Percentiles rank a stretch among this genome's conserved stretches.
These are phyloP conservation scores for Mustelus asterias DNA, from an alignment of 2,113 vertebrate genomes.

Conservation along the genomic window DNA sequence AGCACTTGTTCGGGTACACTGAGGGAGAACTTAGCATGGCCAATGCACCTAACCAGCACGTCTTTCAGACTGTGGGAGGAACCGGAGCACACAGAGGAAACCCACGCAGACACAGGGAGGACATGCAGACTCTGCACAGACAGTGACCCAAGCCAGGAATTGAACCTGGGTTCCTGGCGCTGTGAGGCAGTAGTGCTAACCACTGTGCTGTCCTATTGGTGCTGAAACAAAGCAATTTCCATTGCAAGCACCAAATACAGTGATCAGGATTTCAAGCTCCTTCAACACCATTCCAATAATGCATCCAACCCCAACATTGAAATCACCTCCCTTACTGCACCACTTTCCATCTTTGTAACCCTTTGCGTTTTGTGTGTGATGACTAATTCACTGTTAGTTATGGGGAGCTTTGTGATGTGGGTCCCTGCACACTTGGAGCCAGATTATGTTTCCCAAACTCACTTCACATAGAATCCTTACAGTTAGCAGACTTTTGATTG, in stretches of 20 bases:
- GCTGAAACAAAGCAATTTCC: neutral
- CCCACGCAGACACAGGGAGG: no score
- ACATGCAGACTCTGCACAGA: no score
- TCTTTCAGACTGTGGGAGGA: no score
- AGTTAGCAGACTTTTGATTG: neutral
- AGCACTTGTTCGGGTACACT: no score
- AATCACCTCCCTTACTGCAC: neutral
- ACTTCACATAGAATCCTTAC: neutral
- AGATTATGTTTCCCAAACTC: neutral
- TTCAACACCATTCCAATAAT: neutral
- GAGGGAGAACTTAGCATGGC: no score
- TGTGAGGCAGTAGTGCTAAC: no score
- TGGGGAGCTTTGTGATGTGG: neutral
- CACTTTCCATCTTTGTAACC: neutral
- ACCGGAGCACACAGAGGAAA: no score
- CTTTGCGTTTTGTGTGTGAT: neutral
- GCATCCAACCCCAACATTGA: neutral
- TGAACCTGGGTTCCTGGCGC: no score
- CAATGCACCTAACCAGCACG: no score
- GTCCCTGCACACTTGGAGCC: no score
- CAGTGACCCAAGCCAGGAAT: no score
- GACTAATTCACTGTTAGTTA: neutral
- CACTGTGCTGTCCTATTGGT: neutral
- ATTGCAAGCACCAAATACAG: neutral
- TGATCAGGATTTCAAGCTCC: neutral